phyloP scores from a whole-genome alignment of 2,797 vertebrate genomes.

The Anguilla megastoma region DNA sequence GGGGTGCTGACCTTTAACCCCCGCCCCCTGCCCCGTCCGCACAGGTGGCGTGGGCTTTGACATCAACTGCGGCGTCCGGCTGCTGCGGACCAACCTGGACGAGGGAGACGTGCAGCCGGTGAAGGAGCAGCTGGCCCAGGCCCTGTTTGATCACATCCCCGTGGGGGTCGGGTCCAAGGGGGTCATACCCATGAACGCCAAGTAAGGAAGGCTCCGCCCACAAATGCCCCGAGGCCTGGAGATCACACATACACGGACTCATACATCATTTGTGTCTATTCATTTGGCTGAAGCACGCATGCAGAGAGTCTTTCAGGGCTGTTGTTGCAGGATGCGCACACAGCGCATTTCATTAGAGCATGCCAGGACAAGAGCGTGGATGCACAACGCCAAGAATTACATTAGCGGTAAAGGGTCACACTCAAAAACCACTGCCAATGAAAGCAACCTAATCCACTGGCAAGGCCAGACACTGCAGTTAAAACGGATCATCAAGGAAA shows the following conservation, averaged over 20 bases:
- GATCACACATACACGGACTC: neutral
- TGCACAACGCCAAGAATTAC: too few species aligned
- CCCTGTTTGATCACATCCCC: conserved; percentile 97
- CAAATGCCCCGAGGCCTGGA: neutral
- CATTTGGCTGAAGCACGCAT: too few species aligned
- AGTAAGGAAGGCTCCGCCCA: conserved; percentile 72
- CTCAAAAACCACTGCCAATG: too few species aligned
- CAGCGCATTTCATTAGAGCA: too few species aligned
- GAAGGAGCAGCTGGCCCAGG: conserved; percentile 95
- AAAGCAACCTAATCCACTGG: too few species aligned
- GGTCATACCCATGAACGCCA: conserved; percentile 95
- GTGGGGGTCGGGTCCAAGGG: conserved; percentile 97
- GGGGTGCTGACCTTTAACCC: neutral
- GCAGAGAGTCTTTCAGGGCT: too few species aligned
- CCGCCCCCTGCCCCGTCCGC: neutral
- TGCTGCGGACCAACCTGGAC: conserved; percentile 93
- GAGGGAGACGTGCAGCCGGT: conserved; percentile 94
- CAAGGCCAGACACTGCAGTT: too few species aligned
- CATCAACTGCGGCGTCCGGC: conserved; percentile 95
- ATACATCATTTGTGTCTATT: neutral
- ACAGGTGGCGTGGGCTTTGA: conserved; percentile 95
- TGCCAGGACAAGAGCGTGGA: too few species aligned
- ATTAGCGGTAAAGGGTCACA: too few species aligned
- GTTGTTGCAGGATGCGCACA: too few species aligned
- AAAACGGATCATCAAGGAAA: too few species aligned